Conservation (phyloP, 2,797 vertebrate genomes). For the Podarcis lilfordi region DNA sequence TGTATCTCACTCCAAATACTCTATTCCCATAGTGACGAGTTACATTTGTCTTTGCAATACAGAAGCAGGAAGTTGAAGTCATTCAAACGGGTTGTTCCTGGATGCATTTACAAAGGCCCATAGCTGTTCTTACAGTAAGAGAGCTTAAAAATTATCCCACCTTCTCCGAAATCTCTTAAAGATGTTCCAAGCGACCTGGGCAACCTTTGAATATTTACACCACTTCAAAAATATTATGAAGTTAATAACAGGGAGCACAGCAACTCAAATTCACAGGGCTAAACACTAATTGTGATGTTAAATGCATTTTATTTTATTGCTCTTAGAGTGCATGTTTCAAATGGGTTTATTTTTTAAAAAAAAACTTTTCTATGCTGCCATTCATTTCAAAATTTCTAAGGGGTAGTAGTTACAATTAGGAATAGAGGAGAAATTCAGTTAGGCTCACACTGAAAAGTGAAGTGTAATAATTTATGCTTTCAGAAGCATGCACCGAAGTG, state of each 20-base stretch:
- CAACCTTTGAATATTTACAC: neutral
- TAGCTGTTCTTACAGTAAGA: constrained; percentile 1
- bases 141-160: neutral
- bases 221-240: neutral
- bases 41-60: neutral
- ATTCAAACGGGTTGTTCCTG: neutral
- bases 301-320: too few species aligned
- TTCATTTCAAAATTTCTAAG: too few species aligned
- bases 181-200: neutral
- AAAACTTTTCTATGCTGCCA: too few species aligned
- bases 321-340: too few species aligned
- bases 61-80: neutral
- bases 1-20: neutral
- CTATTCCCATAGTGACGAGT: neutral
- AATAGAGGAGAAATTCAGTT: too few species aligned
- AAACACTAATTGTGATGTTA: neutral
- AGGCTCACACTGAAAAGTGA: too few species aligned
- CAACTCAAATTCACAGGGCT: neutral
- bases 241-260: neutral
- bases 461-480: too few species aligned
- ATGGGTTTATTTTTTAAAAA: too few species aligned
- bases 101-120: neutral
- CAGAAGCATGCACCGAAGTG: too few species aligned
- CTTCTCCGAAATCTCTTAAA: neutral
- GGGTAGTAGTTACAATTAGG: too few species aligned